Conservation (phyloP, 2,797 vertebrate species). For the Labroides dimidiatus region DNA sequence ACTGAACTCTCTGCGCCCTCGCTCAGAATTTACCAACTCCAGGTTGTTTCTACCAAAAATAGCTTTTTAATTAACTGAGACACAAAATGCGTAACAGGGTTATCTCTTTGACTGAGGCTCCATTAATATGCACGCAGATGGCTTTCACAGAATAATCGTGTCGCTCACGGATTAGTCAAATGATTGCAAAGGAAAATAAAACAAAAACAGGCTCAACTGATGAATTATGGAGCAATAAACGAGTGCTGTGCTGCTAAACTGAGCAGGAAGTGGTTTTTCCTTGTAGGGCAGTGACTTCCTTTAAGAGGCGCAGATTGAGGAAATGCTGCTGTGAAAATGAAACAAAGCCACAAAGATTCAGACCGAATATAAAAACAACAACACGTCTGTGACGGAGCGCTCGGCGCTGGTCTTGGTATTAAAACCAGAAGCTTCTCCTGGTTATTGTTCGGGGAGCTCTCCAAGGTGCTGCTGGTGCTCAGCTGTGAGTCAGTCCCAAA, state of each 20-base stretch:
- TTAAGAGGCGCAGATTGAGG: slow-evolving; percentile 52
- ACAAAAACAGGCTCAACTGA: neutral
- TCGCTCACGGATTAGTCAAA: slow-evolving; percentile 5
- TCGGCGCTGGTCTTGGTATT: slow-evolving; percentile 6
- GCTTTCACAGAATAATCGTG: slow-evolving; percentile 1
- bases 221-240: slow-evolving; percentile 23
- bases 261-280: slow-evolving; percentile 29
- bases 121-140: slow-evolving; percentile 3
- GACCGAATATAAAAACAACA: slow-evolving; percentile 11
- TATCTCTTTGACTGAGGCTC: slow-evolving; percentile 7
- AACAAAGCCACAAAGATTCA: slow-evolving; percentile 41
- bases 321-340: slow-evolving; percentile 40
- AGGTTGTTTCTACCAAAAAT: neutral
- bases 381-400: slow-evolving; percentile 8
- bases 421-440: slow-evolving; percentile 3
- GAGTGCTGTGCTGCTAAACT: slow-evolving; percentile 37
- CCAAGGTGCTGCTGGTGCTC: slow-evolving; percentile 17
- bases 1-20: neutral
- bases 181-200: slow-evolving; percentile 5
- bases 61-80: slow-evolving; percentile 1
- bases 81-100: neutral
- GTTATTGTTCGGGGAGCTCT: slow-evolving; percentile 26
- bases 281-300: slow-evolving; percentile 33
- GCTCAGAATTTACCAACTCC: neutral
- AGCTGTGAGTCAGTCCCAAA: slow-evolving; percentile 23